Conservation (phyloP, 2,888 invertebrate species). For the Drosophila merina region DNA sequence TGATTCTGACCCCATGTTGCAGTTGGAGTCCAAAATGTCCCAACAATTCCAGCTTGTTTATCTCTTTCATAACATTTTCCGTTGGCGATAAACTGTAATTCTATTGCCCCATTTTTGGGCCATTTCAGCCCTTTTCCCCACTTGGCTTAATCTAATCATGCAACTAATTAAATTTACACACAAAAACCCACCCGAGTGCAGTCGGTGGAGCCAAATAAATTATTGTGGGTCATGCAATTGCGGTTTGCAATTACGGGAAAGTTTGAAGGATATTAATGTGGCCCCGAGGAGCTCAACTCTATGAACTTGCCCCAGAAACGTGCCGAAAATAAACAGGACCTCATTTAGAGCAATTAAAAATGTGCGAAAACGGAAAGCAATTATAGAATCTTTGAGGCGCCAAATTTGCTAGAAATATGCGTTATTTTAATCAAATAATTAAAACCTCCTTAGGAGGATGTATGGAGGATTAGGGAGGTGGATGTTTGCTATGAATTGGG, state of each 20-base stretch:
- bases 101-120: slow-evolving; percentile 9
- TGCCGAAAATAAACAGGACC: slow-evolving; percentile 21
- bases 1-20: background rate
- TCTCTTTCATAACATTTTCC: background rate
- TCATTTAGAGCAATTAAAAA: slow-evolving; percentile 33
- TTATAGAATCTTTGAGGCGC: slow-evolving; percentile 45
- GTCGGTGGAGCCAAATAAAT: slow-evolving; percentile 29
- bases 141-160: slow-evolving; percentile 34
- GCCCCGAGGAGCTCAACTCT: slow-evolving; percentile 44
- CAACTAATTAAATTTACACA: slow-evolving; percentile 37
- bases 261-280: slow-evolving; percentile 29
- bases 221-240: slow-evolving; percentile 44
- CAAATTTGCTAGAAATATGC: slow-evolving; percentile 13
- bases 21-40: background rate
- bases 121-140: background rate
- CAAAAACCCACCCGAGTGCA: slow-evolving; percentile 25
- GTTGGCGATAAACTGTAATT: slow-evolving; percentile 17
- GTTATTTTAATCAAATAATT: slow-evolving; percentile 67
- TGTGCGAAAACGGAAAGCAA: slow-evolving; percentile 56
- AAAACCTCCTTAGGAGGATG: slow-evolving; percentile 6
- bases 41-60: slow-evolving; percentile 22
- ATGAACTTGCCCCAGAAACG: slow-evolving; percentile 72
- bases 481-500: slow-evolving; percentile 22
- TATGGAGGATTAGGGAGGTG: background rate
- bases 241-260: slow-evolving; percentile 29